Evolutionary conservation across 2,888 invertebrate genomes (phyloP).

Genomic region (Caenorhabditis wallacei): DNA sequence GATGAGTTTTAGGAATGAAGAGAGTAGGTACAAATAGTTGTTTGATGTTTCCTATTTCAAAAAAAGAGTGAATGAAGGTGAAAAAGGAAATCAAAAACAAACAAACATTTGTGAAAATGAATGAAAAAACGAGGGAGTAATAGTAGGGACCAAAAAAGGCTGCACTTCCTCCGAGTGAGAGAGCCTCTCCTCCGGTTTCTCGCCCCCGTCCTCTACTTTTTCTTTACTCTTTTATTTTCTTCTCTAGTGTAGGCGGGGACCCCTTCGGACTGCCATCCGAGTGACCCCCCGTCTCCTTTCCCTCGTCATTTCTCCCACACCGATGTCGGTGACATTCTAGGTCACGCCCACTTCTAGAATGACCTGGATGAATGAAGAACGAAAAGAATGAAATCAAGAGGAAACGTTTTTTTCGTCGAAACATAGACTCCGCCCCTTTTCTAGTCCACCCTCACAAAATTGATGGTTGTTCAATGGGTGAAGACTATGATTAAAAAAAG

Average conservation of each 20-base stretch:
- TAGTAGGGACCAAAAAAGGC: constrained; percentile 55
- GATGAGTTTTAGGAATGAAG: background rate
- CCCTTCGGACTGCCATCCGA: constrained; percentile 53
- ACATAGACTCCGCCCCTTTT: constrained; percentile 14
- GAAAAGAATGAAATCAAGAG: constrained; percentile 39
- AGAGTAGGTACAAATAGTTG: background rate
- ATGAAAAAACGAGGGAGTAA: constrained; percentile 28
- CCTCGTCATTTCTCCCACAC: constrained; percentile 44
- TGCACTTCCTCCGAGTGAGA: constrained; percentile 34
- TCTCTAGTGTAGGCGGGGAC: constrained; percentile 53
- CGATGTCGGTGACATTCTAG: constrained; percentile 50
- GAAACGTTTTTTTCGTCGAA: constrained; percentile 1
- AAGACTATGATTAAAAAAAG: constrained; percentile 32
- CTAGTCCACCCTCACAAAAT: constrained; percentile 45
- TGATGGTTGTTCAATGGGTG: constrained; percentile 4
- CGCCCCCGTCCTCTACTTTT: constrained; percentile 9
- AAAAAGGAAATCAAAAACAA: constrained; percentile 54
- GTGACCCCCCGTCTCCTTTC: constrained; percentile 38
- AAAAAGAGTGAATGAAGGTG: constrained; percentile 9
- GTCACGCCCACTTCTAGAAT: constrained; percentile 36
- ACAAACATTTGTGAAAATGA: constrained; percentile 49
- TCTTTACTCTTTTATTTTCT: constrained; percentile 11
- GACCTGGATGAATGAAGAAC: constrained; percentile 15
- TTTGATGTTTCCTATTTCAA: constrained; percentile 27
- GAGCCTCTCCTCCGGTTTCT: constrained; percentile 46